Percentiles rank a stretch among this genome's conserved stretches.
phyloP scores from a whole-genome alignment of 2,113 vertebrate species.

The Pica pica region DNA sequence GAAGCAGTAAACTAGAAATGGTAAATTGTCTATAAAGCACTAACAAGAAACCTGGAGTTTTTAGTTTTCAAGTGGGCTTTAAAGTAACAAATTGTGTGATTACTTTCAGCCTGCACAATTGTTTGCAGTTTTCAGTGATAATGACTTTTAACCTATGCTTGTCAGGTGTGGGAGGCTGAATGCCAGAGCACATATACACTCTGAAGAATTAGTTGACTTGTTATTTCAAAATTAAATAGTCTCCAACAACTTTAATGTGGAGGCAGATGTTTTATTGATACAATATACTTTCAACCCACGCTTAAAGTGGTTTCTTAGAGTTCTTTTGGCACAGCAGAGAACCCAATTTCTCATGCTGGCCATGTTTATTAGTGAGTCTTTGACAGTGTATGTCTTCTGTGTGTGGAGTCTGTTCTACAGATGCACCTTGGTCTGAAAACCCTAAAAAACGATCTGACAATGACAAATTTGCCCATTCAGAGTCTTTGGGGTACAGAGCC shows the following conservation, averaged over 20 bases:
- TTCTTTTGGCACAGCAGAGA: background rate
- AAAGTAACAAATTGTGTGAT: conserved; percentile 20
- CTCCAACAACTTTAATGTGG: background rate
- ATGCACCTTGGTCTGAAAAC: background rate
- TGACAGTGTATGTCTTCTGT: background rate
- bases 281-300: background rate
- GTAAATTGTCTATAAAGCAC: background rate
- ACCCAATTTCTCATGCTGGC: background rate
- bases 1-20: background rate
- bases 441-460: background rate
- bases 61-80: conserved; percentile 15
- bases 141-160: conserved; percentile 27
- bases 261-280: background rate
- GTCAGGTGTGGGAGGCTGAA: conserved; percentile 43
- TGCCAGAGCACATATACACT: background rate
- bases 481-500: background rate
- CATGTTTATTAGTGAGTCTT: background rate
- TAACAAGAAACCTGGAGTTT: background rate
- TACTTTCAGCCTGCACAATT: background rate
- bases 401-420: background rate
- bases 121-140: conserved; percentile 10
- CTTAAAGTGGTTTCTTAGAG: background rate
- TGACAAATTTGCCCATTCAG: background rate
- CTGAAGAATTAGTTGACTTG: conserved; percentile 18
- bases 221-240: background rate